Evolutionary conservation across 2,797 vertebrate species (phyloP), one percentile per base, ranked within the genome.

Genomic region (Helicolenus hilgendorfi): DNA sequence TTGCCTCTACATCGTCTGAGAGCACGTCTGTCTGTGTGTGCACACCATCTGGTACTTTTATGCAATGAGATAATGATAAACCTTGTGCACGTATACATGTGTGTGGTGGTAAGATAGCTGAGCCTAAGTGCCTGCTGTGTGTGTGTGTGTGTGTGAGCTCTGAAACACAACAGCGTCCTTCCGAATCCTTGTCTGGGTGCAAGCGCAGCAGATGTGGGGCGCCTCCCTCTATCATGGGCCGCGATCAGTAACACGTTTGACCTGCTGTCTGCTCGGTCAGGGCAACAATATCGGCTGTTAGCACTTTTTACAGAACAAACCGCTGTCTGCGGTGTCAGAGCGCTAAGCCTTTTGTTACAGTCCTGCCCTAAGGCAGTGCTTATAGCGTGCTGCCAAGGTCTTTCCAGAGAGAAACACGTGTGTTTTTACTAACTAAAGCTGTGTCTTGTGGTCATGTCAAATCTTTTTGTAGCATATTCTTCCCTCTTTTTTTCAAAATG

Each of bases 241-340:
- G 20, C 89, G 93, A 96, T 97, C 96, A 95, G 89, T 96, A 91
- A 95, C 94, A 93, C 90, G 13, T 93, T 95, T 95, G 93, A 94
- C 93, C 95, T 91, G 91, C 86, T 89, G 81, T 82, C 77, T 94
- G 92, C 83, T 91, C 87, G 0, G 83, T 95, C 92, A 94, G 92
- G 89, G 77, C 81, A 74, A 80, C 78, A 53, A 85, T 91, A 94
- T 93, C 72, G 36, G 64, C 83, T 73, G 82, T 82, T 83, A 60
- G 88, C 91, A 82, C 85, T 87, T 93, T 94, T 89, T 65, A 56
- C 89, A 78, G 89, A 87, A 53, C 7, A 22, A 83, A 83, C 64
- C 3, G 1, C 53, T 68, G 71, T 91, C 85, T 81, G 11, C 56
- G 63, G 85, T 87, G 85, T 93, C 90, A 84, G 74, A 81, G 73